Evolutionary conservation across 2,888 invertebrate species (phyloP).

Genomic region (Biston stratarius): DNA sequence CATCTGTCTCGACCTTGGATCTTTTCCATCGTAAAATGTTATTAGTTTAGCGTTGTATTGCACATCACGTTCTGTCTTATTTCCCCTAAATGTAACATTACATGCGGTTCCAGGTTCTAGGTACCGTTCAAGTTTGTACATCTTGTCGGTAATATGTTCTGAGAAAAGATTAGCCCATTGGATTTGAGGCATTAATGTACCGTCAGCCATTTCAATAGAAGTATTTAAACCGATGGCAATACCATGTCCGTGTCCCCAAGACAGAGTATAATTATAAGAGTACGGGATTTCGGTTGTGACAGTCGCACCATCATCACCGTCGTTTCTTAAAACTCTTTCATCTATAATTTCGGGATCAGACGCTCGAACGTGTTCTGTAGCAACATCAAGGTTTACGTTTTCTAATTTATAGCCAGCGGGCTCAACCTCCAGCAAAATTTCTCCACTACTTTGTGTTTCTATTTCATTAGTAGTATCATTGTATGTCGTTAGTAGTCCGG

Average conservation of each 20-base stretch:
- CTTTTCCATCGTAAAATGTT: slow-evolving; percentile 89
- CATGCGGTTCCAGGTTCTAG: slow-evolving; percentile 93
- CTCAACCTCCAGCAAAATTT: slow-evolving; percentile 93
- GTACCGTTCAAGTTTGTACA: slow-evolving; percentile 87
- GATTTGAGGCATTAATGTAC: slow-evolving; percentile 86
- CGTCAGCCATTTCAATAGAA: slow-evolving; percentile 87
- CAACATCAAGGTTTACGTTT: slow-evolving; percentile 86
- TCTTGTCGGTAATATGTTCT: slow-evolving; percentile 82
- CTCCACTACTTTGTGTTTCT: slow-evolving; percentile 87
- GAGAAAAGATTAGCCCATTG: slow-evolving; percentile 89
- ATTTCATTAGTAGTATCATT: slow-evolving; percentile 87
- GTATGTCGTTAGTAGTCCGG: slow-evolving; percentile 90
- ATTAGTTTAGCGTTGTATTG: slow-evolving; percentile 91
- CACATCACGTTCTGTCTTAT: slow-evolving; percentile 90
- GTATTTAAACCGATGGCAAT: slow-evolving; percentile 90
- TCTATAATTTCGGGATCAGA: slow-evolving; percentile 83
- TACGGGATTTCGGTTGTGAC: slow-evolving; percentile 92
- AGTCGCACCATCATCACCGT: slow-evolving; percentile 84
- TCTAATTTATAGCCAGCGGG: slow-evolving; percentile 92
- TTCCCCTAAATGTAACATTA: slow-evolving; percentile 92
- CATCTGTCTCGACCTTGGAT: slow-evolving; percentile 86
- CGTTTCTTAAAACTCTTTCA: slow-evolving; percentile 82
- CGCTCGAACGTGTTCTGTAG: slow-evolving; percentile 82
- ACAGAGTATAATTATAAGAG: slow-evolving; percentile 89
- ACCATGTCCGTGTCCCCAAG: slow-evolving; percentile 93